These are phyloP conservation scores for Nebria brevicollis DNA, from an alignment of 2,888 invertebrate species.

Conservation along the genomic window DNA sequence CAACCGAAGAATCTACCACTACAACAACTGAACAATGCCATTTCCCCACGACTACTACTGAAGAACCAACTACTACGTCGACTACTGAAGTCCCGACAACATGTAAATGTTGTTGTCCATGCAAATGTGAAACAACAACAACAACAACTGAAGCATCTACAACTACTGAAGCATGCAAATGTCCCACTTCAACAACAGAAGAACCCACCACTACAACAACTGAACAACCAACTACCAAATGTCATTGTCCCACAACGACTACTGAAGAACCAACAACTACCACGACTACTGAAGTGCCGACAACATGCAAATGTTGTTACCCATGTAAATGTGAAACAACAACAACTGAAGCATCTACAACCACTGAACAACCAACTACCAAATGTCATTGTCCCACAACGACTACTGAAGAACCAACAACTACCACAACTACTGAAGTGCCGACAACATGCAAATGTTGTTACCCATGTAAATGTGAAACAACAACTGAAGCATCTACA, in stretches of 20 bases:
- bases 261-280: constrained; percentile 10
- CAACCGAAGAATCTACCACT: neutral
- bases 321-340: neutral
- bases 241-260: neutral
- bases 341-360: neutral
- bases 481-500: neutral
- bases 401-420: constrained; percentile 22
- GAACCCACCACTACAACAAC: neutral
- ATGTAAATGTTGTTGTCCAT: neutral
- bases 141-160: neutral
- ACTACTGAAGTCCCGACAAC: constrained; percentile 2
- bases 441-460: neutral
- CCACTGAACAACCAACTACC: neutral
- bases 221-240: neutral
- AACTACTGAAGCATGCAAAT: constrained; percentile 1
- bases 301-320: neutral
- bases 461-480: constrained; percentile 5
- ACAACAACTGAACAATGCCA: neutral
- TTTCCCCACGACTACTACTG: neutral
- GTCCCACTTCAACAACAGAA: neutral
- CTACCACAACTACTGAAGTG: neutral
- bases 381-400: constrained; percentile 2
- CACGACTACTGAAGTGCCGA: neutral
- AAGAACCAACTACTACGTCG: neutral
- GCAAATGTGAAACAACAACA: constrained; percentile 16